Percentiles rank a stretch among this genome's conserved stretches.
Evolutionary conservation across 2,113 vertebrate species (phyloP).

Genomic region (Muscicapa adusta): DNA sequence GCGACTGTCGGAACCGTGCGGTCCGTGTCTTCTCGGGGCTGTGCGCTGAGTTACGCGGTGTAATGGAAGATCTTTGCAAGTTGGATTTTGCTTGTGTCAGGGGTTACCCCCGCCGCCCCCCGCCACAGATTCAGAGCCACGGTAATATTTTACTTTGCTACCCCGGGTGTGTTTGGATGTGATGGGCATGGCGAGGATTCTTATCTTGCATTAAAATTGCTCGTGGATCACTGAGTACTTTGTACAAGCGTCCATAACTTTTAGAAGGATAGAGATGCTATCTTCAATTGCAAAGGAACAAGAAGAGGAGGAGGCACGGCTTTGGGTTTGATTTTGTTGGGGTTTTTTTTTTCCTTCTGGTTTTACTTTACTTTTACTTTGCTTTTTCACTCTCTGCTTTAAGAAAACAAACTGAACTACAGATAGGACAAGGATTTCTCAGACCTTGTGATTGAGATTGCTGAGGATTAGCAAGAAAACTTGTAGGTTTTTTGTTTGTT

Average conservation of each 20-base stretch:
- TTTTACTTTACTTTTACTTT: not conserved
- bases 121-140: not conserved
- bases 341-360: too few species aligned
- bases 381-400: not conserved
- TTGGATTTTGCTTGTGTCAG: not conserved
- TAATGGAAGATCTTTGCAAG: not conserved
- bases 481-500: not conserved
- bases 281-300: not conserved
- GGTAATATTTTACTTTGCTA: not conserved
- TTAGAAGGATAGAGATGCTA: not conserved
- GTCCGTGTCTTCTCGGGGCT: fast-evolving
- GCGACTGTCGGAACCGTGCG: not conserved
- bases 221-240: not conserved
- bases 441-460: not conserved
- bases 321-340: too few species aligned
- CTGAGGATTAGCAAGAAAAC: not conserved
- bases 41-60: fast-evolving
- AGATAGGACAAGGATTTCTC: not conserved
- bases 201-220: not conserved
- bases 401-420: not conserved
- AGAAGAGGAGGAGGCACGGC: not conserved
- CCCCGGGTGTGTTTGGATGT: too few species aligned
- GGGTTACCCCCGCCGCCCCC: not conserved
- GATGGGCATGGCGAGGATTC: not conserved
- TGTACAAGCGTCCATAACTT: not conserved